These are phyloP conservation scores for Anabas testudineus DNA, from an alignment of 2,797 vertebrate species.

Conservation along the genomic window DNA sequence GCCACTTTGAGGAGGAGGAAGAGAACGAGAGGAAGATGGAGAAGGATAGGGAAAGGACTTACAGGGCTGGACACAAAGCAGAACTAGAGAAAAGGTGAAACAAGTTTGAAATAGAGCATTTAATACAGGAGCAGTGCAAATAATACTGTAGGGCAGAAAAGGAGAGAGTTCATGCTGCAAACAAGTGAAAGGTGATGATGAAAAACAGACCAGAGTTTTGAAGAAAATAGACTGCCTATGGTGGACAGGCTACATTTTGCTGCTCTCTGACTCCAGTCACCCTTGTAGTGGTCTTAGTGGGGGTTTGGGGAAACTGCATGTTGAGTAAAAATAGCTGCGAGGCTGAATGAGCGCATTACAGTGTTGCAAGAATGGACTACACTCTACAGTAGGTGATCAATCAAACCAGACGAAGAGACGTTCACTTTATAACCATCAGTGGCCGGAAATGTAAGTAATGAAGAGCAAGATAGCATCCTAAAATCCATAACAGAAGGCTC, in stretches of 20 bases:
- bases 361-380: conserved; percentile 56
- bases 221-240: conserved; percentile 48
- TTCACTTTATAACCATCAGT: conserved; percentile 75
- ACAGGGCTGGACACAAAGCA: conserved; percentile 49
- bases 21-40: conserved; percentile 31
- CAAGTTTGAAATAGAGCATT: conserved; percentile 51
- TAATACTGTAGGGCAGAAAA: conserved; percentile 42
- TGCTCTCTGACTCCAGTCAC: conserved; percentile 57
- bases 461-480: conserved; percentile 49
- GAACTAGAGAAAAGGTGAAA: conserved; percentile 66
- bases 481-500: conserved; percentile 63
- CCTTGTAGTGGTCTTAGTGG: conserved; percentile 38
- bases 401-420: conserved; percentile 67
- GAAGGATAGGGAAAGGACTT: conserved; percentile 50
- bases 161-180: conserved; percentile 34
- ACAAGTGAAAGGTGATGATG: conserved; percentile 42
- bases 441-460: conserved; percentile 67
- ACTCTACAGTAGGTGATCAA: conserved; percentile 76
- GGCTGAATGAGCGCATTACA: conserved; percentile 64
- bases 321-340: conserved; percentile 53
- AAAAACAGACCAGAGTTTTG: too few relatives aligned
- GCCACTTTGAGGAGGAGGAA: conserved; percentile 15
- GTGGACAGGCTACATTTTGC: conserved; percentile 47
- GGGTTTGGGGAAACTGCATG: conserved; percentile 46
- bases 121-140: conserved; percentile 49